These are phyloP conservation scores for Apamea crenata DNA, from an alignment of 2,888 invertebrate genomes.

Conservation along the genomic window DNA sequence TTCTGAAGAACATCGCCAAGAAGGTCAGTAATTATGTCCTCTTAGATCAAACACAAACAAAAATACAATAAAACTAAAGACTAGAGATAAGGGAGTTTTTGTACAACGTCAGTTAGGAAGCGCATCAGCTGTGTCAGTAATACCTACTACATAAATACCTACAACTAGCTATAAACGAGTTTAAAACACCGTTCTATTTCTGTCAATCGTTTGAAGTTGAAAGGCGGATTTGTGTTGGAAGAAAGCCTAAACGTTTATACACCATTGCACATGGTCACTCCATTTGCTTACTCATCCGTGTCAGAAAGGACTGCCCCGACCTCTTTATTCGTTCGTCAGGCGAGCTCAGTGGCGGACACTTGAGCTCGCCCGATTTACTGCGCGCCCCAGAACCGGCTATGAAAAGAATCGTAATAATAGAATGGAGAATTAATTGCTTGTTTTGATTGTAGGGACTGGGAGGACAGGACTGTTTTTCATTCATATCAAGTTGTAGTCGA, in stretches of 20 bases:
- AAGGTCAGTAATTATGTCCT: no score
- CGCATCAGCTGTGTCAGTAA: no score
- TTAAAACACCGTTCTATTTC: slow-evolving; percentile 13
- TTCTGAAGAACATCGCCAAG: no score
- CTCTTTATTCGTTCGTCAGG: slow-evolving; percentile 23
- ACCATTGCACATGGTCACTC: slow-evolving; percentile 19
- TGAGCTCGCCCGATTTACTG: slow-evolving; percentile 34
- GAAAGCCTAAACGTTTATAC: slow-evolving; percentile 5
- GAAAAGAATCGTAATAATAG: slow-evolving; percentile 45
- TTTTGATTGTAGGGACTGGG: slow-evolving; percentile 17
- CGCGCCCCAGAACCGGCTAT: background rate
- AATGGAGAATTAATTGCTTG: slow-evolving; percentile 48
- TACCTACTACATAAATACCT: no score
- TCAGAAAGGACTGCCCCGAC: background rate
- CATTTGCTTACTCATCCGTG: slow-evolving; percentile 7
- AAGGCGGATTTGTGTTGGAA: background rate
- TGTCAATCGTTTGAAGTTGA: slow-evolving; percentile 16
- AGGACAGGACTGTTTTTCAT: slow-evolving; percentile 3
- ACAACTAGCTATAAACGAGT: background rate
- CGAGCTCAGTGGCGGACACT: slow-evolving; percentile 26
- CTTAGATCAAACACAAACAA: no score
- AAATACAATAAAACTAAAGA: no score
- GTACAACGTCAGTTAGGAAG: no score
- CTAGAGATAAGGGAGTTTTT: no score
- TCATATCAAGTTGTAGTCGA: background rate